Evolutionary conservation across 2,888 invertebrate species (phyloP), one percentile per base, ranked within the genome.

Genomic region (Euproctis similis): DNA sequence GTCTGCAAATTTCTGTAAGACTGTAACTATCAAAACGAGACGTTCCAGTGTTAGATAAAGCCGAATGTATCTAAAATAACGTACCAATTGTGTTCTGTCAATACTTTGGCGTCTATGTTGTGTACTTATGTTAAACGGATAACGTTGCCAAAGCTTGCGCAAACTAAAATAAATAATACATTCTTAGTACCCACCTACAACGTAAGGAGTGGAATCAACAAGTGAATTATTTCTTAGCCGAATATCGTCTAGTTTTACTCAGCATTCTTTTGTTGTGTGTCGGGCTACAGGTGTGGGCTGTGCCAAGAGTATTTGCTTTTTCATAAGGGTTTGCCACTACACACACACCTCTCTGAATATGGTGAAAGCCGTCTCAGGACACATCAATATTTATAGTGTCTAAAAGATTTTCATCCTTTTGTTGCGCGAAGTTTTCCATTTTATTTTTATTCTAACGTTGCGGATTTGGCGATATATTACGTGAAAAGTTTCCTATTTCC

Each of bases 211-310:
- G 53, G 66, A 71, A 68, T 76, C 77, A 77, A 76, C 77, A 77
- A 75, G 77, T 77, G 75, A 72, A 71, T 72, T 74, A 74, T 75
- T 73, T 71, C 68, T 72, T 72, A 64, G 67, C 52, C 65, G 63
- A 74, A 73, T 72, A 71, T 75, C 65, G 67, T 61, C 61, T 66
- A 59, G 62, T 68, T 59, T 72, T 70, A 74, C 67, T 72, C 70
- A 68, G 68, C 66, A 60, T 58, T 71, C 61, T 48, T 70, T 76
- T 75, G 71, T 74, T 68, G 62, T 4, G n/a, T 54, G 53, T 42
- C 40, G 52, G 61, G 63, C 67, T 66, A 73, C 76, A 75, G 77
- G 75, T 78, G 73, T 58, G 63, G 48, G 41, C 41, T 49, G 46
- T 37, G 40, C 34, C 42, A 53, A 43, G n/a, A 51, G 52, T 63